These are phyloP conservation scores for Rhincodon typus DNA, from an alignment of 2,797 vertebrate species.

Conservation along the genomic window DNA sequence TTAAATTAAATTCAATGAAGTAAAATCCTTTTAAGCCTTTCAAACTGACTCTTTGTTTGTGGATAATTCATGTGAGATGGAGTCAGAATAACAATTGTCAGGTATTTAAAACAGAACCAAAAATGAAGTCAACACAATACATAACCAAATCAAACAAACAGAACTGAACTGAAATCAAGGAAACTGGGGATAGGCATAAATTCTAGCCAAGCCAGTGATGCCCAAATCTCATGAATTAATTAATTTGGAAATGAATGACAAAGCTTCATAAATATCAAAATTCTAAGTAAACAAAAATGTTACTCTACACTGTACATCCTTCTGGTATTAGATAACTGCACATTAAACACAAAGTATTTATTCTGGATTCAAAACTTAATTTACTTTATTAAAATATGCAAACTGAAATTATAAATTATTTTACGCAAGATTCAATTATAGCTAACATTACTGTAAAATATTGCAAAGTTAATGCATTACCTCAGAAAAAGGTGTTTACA, in stretches of 20 bases:
- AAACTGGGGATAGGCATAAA: background rate
- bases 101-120: background rate
- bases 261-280: background rate
- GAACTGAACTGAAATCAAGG: background rate
- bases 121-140: background rate
- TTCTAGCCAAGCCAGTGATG: background rate
- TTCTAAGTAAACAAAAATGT: background rate
- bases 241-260: background rate
- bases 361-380: background rate
- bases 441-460: background rate
- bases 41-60: background rate
- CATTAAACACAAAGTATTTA: slow-evolving; percentile 3
- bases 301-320: background rate
- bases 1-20: background rate
- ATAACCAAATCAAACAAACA: background rate
- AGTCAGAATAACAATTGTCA: background rate
- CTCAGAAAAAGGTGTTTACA: background rate
- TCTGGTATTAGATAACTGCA: background rate
- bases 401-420: background rate
- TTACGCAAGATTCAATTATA: background rate
- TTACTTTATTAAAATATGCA: background rate
- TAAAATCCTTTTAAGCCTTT: background rate
- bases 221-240: background rate
- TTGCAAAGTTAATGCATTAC: background rate
- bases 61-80: background rate